Conservation (phyloP, 2,888 invertebrate species). For the Xestia rhomboidea region DNA sequence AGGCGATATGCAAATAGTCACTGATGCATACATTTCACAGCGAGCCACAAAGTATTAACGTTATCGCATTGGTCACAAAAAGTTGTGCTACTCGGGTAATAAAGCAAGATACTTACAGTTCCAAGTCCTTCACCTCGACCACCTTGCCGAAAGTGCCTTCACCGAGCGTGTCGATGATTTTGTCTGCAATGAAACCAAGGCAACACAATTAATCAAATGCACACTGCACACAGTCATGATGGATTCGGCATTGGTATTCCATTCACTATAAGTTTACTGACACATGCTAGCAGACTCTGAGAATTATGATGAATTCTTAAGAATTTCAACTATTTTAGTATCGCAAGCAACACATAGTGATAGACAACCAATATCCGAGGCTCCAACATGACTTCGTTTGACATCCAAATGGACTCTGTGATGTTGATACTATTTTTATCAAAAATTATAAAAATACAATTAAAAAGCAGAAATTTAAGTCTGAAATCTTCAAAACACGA, state of each 20-base stretch:
- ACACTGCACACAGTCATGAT: slow-evolving; percentile 80
- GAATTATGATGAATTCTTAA: slow-evolving; percentile 57
- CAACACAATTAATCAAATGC: slow-evolving; percentile 79
- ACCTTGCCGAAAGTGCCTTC: slow-evolving; percentile 99
- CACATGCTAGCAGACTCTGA: slow-evolving; percentile 53
- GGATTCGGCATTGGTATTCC: slow-evolving; percentile 79
- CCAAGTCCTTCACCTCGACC: slow-evolving; percentile 99
- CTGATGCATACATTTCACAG: slow-evolving; percentile 40
- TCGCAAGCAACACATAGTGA: slow-evolving; percentile 49
- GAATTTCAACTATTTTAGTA: slow-evolving; percentile 54
- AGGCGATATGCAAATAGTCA: slow-evolving; percentile 43
- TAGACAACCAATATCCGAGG: slow-evolving; percentile 70
- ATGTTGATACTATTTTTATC: slow-evolving; percentile 64
- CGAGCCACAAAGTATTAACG: slow-evolving; percentile 33
- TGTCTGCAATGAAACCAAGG: slow-evolving; percentile 96
- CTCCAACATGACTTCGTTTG: slow-evolving; percentile 80
- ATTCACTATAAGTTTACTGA: slow-evolving; percentile 58
- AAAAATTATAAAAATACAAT: slow-evolving; percentile 65
- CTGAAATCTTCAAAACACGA: slow-evolving; percentile 71
- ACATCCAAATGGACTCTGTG: slow-evolving; percentile 57
- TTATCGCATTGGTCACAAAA: slow-evolving; percentile 43
- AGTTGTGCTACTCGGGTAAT: slow-evolving; percentile 9
- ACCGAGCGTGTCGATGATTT: slow-evolving; percentile 99
- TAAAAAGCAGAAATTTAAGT: slow-evolving; percentile 64
- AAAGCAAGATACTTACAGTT: slow-evolving; percentile 93